These are phyloP conservation scores for Hiodon tergisus DNA, from an alignment of 2,113 vertebrate species.

Conservation along the genomic window DNA sequence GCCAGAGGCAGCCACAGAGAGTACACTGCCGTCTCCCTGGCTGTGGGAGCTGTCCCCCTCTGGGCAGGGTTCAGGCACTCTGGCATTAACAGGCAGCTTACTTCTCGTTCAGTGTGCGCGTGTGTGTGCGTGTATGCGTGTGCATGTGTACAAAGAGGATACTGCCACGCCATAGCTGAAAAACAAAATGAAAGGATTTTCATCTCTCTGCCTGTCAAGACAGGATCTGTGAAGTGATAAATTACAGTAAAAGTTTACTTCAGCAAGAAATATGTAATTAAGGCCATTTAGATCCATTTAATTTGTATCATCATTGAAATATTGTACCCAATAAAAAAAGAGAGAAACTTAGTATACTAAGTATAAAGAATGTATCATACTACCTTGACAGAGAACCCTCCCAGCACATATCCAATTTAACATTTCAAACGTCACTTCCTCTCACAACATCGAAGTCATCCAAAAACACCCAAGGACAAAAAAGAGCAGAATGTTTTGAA, in stretches of 20 bases:
- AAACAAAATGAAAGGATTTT: not conserved
- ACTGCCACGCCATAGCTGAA: not conserved
- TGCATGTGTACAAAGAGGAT: not conserved
- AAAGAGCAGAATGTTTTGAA: too few species aligned
- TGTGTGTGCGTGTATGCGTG: not conserved
- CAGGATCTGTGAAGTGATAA: not conserved
- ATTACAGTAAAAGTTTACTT: not conserved
- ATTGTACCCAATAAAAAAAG: not conserved
- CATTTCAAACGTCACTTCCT: too few species aligned
- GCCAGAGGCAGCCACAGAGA: constrained; percentile 32
- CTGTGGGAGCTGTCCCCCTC: constrained; percentile 7
- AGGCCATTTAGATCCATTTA: not conserved
- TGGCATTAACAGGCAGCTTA: not conserved
- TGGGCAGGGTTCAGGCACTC: constrained; percentile 29
- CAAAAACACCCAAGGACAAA: too few species aligned
- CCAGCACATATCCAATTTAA: too few species aligned
- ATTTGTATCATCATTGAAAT: not conserved
- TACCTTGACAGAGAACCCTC: too few species aligned
- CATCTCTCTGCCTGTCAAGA: not conserved
- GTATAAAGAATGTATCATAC: not conserved
- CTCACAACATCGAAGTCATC: too few species aligned
- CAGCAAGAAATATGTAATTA: not conserved
- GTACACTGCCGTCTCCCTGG: constrained; percentile 13
- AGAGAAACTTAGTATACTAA: constrained; percentile 6
- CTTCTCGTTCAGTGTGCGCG: not conserved